Conservation (phyloP, 2,888 invertebrate genomes). For the Cactoblastis cactorum region DNA sequence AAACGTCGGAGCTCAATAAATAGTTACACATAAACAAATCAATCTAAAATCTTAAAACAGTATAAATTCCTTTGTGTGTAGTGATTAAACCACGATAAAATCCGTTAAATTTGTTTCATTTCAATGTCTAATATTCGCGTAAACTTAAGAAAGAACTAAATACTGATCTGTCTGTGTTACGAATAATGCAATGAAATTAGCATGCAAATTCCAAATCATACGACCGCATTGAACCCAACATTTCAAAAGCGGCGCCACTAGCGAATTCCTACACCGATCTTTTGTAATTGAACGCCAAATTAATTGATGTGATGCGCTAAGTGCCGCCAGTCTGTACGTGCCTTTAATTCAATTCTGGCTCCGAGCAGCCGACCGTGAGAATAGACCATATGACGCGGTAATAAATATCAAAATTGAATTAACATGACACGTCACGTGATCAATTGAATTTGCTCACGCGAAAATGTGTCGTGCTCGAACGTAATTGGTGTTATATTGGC, state of each 20-base stretch:
- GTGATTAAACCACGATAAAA: too few species aligned
- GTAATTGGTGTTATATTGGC: background rate
- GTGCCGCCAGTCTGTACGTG: conserved; percentile 18
- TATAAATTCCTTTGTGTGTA: too few species aligned
- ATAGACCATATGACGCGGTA: background rate
- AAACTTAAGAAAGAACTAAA: too few species aligned
- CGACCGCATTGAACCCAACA: conserved; percentile 1
- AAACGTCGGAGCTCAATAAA: too few species aligned
- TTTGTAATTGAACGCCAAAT: conserved; percentile 35
- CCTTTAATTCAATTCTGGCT: conserved; percentile 15
- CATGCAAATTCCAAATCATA: background rate
- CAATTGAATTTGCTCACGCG: background rate
- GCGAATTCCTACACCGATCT: conserved; percentile 24
- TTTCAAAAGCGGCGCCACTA: conserved; percentile 2
- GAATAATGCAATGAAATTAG: background rate
- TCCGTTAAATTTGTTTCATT: too few species aligned
- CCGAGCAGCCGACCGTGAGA: background rate
- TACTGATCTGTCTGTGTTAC: too few species aligned
- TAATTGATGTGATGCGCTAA: conserved; percentile 29
- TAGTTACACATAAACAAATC: too few species aligned
- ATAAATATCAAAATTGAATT: conserved; percentile 3
- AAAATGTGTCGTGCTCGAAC: background rate
- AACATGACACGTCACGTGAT: background rate
- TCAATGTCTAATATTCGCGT: too few species aligned
- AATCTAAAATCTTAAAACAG: too few species aligned